These are phyloP conservation scores for Pseudomugil gertrudae DNA, from an alignment of 2,797 vertebrate genomes.

Conservation along the genomic window DNA sequence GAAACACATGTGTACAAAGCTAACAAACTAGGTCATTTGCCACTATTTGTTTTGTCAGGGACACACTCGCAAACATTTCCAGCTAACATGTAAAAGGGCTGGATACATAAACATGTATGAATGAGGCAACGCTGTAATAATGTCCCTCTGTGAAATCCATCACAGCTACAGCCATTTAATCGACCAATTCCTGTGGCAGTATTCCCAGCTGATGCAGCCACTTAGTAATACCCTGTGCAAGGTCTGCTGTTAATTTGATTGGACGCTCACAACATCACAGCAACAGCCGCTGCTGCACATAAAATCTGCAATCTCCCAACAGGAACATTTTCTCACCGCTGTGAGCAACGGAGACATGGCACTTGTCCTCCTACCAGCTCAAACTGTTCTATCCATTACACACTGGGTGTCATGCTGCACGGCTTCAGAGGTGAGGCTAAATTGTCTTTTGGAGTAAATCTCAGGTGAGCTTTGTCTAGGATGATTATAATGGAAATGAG, in stretches of 20 bases:
- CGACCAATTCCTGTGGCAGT: conserved; percentile 48
- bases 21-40: conserved; percentile 72
- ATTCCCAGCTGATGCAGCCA: conserved; percentile 48
- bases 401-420: conserved; percentile 43
- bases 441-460: conserved; percentile 69
- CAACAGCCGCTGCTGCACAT: conserved; percentile 24
- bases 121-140: conserved; percentile 57
- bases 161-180: conserved; percentile 61
- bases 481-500: conserved; percentile 80
- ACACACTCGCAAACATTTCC: conserved; percentile 32
- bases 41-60: conserved; percentile 56
- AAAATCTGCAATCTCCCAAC: conserved; percentile 45
- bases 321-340: conserved; percentile 31
- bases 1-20: conserved; percentile 76
- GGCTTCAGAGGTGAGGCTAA: conserved; percentile 61
- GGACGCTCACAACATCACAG: conserved; percentile 51
- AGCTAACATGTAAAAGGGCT: conserved; percentile 21
- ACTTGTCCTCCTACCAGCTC: conserved; percentile 31
- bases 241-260: conserved; percentile 65
- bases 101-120: conserved; percentile 57
- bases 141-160: conserved; percentile 42
- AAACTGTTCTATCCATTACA: conserved; percentile 50
- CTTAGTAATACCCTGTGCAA: conserved; percentile 57
- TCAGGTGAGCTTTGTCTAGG: conserved; percentile 75
- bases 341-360: conserved; percentile 27